Percentiles rank a stretch among this genome's conserved stretches.
phyloP scores from a whole-genome alignment of 2,113 vertebrate genomes.

The Tachysurus vachellii region DNA sequence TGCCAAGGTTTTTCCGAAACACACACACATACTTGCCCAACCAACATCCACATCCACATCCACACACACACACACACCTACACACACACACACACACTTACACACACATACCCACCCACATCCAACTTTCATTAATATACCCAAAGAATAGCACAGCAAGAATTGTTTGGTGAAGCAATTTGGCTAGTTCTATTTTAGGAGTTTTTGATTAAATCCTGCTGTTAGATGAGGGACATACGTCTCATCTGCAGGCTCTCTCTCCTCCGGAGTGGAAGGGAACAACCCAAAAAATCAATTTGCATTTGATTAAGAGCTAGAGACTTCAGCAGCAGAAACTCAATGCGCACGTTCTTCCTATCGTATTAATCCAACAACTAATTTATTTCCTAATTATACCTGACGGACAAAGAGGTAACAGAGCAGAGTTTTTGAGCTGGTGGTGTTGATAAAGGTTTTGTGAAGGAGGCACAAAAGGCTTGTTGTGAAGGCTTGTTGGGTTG shows the following conservation, averaged over 20 bases:
- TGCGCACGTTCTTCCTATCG: conserved; percentile 41
- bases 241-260: conserved; percentile 40
- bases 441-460: conserved; percentile 12
- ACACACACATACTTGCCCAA: neutral
- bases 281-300: conserved; percentile 55
- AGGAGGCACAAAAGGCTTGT: no score
- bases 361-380: conserved; percentile 53
- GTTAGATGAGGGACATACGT: conserved; percentile 29
- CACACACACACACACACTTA: neutral
- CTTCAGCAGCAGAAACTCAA: conserved; percentile 25
- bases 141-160: conserved; percentile 31
- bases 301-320: conserved; percentile 56
- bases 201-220: conserved; percentile 41
- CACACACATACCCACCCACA: neutral
- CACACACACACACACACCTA: neutral
- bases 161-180: conserved; percentile 33
- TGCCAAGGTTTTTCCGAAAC: neutral
- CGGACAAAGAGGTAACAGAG: conserved; percentile 41
- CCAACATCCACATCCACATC: neutral
- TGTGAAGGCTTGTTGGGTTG: conserved; percentile 14
- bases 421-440: neutral
- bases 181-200: conserved; percentile 35
- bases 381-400: conserved; percentile 56
- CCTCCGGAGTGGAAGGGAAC: conserved; percentile 26
- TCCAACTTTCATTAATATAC: conserved; percentile 5